Evolutionary conservation across 2,888 invertebrate genomes (phyloP).

Genomic region (Chymomyza caudatula): DNA sequence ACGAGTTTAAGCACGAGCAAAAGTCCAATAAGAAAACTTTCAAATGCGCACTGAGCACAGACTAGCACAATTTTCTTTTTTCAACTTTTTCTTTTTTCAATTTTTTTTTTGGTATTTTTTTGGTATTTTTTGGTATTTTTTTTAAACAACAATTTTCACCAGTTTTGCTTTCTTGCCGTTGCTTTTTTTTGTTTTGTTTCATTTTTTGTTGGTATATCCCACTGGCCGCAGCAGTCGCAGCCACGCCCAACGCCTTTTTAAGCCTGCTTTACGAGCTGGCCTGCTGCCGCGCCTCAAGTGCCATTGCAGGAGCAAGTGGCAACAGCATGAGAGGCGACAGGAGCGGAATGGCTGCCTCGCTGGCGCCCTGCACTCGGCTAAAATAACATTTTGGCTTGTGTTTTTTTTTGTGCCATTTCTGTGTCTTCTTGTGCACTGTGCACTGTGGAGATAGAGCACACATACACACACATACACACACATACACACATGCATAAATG

Average conservation of each 20-base stretch:
- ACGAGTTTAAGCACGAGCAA: conserved; percentile 66
- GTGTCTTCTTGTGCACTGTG: not conserved
- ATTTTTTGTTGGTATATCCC: not conserved
- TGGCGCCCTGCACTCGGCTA: conserved; percentile 35
- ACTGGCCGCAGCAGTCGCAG: not conserved
- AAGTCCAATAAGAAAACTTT: conserved; percentile 69
- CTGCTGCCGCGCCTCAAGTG: not conserved
- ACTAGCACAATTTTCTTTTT: not conserved
- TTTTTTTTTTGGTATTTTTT: not conserved
- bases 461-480: conserved; percentile 3
- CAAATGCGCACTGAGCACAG: not conserved
- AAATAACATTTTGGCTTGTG: conserved; percentile 41
- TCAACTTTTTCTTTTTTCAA: not conserved
- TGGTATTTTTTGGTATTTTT: not conserved
- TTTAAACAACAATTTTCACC: not conserved
- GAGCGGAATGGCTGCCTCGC: conserved; percentile 4
- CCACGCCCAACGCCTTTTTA: conserved; percentile 6
- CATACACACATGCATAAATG: not conserved
- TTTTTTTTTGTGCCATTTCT: conserved; percentile 6
- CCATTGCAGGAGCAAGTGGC: too few species aligned
- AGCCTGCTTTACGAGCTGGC: not conserved
- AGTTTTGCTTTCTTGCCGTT: conserved; percentile 1
- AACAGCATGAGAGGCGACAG: not conserved
- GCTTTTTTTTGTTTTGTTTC: not conserved
- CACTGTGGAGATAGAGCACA: not conserved